Evolutionary conservation across 2,888 invertebrate species (phyloP), one percentile per base, ranked within the genome.

Genomic region (Chrysina gloriosa): DNA sequence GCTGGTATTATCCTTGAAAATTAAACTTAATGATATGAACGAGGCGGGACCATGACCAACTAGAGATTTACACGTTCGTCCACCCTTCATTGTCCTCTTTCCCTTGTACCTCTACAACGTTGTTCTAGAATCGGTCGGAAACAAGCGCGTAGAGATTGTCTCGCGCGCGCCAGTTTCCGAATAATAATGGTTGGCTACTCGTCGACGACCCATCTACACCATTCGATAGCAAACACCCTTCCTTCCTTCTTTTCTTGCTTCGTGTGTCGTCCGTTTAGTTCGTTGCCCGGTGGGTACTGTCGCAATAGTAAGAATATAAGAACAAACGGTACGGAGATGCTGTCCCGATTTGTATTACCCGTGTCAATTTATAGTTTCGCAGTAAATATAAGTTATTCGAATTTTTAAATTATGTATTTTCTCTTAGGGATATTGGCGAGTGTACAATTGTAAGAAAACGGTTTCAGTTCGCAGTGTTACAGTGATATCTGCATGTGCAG

Each of bases 171-270:
- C 58, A 61, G 58, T 61, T 61, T 61, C 58, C 58, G 58, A 61
- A 61, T 61, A 61, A 61, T 61, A 61, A 61, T 61, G 58, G 58
- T 61, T 27, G 58, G 58, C 58, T 61, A 61, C 58, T 61, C 58
- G 58, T 61, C 58, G 58, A 45, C 58, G 58, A 27, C 58, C 58
- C 58, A 61, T 61, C 58, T 61, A 61, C 58, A 61, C 58, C 58
- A 61, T 61, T 61, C 58, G 58, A 61, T 42, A 42, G 45, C 58
- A 61, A 61, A 61, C 58, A 61, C 58, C 58, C 58, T 61, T 61
- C 58, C 58, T 61, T 61, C 58, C 58, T 61, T 61, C 58, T 61
- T 61, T 61, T 61, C 58, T 61, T 61, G 58, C 58, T 61, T 61
- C 58, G 58, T 61, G 58, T 61, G 58, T 61, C 58, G 58, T 61